Conservation (phyloP, 2,888 invertebrate genomes). For the Athalia cordata region DNA sequence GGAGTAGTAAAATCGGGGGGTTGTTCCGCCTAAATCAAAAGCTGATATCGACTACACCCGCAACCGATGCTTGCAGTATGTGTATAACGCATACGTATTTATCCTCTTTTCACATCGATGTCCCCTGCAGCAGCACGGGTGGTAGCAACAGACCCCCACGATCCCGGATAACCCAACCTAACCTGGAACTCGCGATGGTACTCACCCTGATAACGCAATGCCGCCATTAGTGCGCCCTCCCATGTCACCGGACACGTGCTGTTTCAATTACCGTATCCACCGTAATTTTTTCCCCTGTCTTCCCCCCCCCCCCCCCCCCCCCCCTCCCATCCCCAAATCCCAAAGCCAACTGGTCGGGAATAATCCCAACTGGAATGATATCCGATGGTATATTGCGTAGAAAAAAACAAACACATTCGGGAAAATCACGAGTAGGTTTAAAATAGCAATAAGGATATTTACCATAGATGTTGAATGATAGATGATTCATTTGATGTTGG, state of each 20-base stretch:
- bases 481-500: neutral
- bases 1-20: neutral
- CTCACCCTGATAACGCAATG: conserved; percentile 59
- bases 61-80: conserved; percentile 4
- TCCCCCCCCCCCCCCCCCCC: too few relatives aligned
- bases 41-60: conserved; percentile 45
- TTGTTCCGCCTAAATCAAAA: conserved; percentile 50
- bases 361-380: too few relatives aligned
- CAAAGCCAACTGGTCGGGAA: too few relatives aligned
- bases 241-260: conserved; percentile 61
- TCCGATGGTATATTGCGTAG: too few relatives aligned
- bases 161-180: conserved; percentile 4
- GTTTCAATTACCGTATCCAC: conserved; percentile 60
- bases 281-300: neutral
- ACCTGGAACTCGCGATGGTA: conserved; percentile 35
- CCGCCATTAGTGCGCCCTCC: conserved; percentile 59
- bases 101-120: conserved; percentile 15
- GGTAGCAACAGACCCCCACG: conserved; percentile 14
- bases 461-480: neutral
- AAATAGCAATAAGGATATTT: neutral
- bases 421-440: neutral
- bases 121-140: neutral
- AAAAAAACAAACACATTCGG: neutral
- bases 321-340: too few relatives aligned
- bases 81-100: conserved; percentile 10